Evolutionary conservation across 2,113 vertebrate species (phyloP), one percentile per base, ranked within the genome.

Genomic region (Harpagus bidentatus): DNA sequence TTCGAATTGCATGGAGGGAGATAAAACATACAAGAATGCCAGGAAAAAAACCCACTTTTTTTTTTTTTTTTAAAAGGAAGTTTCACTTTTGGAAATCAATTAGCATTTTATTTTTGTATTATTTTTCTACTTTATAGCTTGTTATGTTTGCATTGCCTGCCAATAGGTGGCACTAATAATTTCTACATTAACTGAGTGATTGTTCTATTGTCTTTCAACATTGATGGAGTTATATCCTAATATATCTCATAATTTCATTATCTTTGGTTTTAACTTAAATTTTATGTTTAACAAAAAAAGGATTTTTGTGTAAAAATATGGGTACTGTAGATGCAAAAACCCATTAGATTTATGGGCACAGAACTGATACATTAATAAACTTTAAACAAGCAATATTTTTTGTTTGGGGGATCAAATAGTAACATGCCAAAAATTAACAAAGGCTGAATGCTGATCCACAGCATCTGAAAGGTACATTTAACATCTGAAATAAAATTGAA

Each of bases 81-180:
- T 66, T 94, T 93, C 22, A 32, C 26, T 79, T 85, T 69, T 88
- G 74, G 88, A 94, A 95, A 70, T 48, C 5, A 77, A 82, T 93
- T 94, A 88, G 10, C 58, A 38, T 79, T 69, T 86, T 69, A 77
- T 77, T 91, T 95, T 77, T 73, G 5, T 4, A 26, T 47, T 88
- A 43, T 66, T 87, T 65, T 94, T 71, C 61, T 71, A 15, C 34
- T 50, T 65, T 56, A 36, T 22, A 62, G 8, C 29, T 66, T 86
- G 17, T 23, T 79, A n/a, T 61, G 31, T 86, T 92, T 95, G 7
- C 70, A 58, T 28, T 67, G 76, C 31, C 63, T 65, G 29, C 85
- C 96, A 97, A 97, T 94, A 97, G 97, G 92, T 97, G 97, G 95
- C 95, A 94, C 79, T 95, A 94, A 96, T 67, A 90, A 95, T 97